Base-by-base conservation (phyloP, 2,797 vertebrate species). In the Manis javanica region DNA sequence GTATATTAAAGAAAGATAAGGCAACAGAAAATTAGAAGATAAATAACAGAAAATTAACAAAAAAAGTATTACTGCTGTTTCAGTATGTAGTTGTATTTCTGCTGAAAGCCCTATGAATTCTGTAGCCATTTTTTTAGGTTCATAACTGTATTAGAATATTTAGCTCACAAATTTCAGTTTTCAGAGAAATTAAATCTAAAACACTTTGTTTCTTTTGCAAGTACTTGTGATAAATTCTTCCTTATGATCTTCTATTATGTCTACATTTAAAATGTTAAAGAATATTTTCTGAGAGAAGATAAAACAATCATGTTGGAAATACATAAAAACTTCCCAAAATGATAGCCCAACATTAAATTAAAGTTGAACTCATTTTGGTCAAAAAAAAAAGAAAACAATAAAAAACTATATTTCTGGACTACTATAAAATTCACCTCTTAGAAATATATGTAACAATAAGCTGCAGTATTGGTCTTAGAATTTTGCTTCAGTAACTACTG, bases 251-350 rank as follows among this genome's bases (percentile, higher is more conserved):
- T 29, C 26, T 8, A 77, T 1, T 89, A 77, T 51, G 7, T 49
- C 8, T 46, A 31, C 68, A 61, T 49, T 72, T 68, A 91, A 42
- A 91, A 71, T 72, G 10, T 86, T 93, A 90, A 95, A 87, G 7
- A 53, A 49, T n/a, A 68, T 74, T 55, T 49, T 91, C 88, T 23
- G 37, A 88, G 14, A 66, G 7, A 93, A 55, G 13, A 61, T 23
- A 79, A 75, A 77, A 74, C 55, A 66, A 19, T 66, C 8, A 68
- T 2, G 61, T 53, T 75, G 37, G 11, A 53, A n/a, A 1, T 75
- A 2, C 14, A 88, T 51, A 82, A 82, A 59, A 13, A 2, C 24
- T 81, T 75, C 63, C 46, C 6, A 85, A 81, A 95, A 81, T 71
- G 31, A 53, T 46, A 92, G 19, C 7, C 37, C 7, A 81, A 8